These are phyloP conservation scores for Aplochiton taeniatus DNA, from an alignment of 2,797 vertebrate genomes.

Conservation along the genomic window DNA sequence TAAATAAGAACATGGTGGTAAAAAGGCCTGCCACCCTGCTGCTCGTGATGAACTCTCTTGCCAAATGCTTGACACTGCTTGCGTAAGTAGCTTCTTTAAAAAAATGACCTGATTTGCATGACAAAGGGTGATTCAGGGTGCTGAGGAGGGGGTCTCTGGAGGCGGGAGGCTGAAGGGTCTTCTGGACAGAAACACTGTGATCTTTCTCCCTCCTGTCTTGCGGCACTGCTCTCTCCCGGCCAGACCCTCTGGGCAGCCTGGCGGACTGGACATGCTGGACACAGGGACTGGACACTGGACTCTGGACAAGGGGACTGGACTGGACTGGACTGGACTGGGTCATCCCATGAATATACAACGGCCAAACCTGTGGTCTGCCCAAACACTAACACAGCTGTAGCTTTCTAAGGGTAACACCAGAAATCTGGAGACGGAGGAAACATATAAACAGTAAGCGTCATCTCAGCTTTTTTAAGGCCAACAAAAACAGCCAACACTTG, in stretches of 20 bases:
- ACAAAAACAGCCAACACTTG: not conserved
- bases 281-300: constrained; percentile 1
- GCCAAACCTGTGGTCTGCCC: constrained; percentile 24
- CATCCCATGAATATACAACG: not conserved
- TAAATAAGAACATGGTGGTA: constrained; percentile 50
- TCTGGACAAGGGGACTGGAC: constrained; percentile 19
- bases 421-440: not conserved
- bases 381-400: constrained; percentile 8
- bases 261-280: constrained; percentile 35
- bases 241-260: constrained; percentile 7
- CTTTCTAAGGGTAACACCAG: constrained; percentile 17
- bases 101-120: constrained; percentile 76
- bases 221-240: constrained; percentile 26
- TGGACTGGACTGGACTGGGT: constrained; percentile 19
- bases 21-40: constrained; percentile 49
- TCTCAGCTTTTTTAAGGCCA: not conserved
- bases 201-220: constrained; percentile 23
- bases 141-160: constrained; percentile 34
- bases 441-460: constrained; percentile 13
- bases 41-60: constrained; percentile 65
- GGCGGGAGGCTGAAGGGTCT: constrained; percentile 25
- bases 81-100: constrained; percentile 70
- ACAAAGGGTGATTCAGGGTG: constrained; percentile 71
- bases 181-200: constrained; percentile 42
- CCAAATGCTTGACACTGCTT: constrained; percentile 73